Base-by-base conservation (phyloP, 2,113 vertebrate species). In the Prochilodus magdalenae region DNA sequence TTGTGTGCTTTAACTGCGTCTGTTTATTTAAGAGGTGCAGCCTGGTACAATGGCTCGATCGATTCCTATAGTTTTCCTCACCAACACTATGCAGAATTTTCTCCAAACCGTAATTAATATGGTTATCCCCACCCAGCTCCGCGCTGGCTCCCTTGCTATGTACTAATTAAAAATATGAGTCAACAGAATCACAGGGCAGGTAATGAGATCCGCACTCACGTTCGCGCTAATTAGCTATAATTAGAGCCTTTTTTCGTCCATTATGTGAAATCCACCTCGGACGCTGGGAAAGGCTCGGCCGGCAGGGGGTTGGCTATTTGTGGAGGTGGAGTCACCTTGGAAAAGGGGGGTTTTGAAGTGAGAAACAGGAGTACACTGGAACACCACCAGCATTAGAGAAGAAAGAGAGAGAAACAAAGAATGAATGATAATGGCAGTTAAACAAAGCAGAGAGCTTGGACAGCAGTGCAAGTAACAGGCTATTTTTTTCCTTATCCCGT, bases 301-400 rank as follows among this genome's bases (percentile, higher is more conserved):
- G 66, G 78, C 55, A 73, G 73, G 78, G 59, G 79, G 77, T 69
- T 49, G 49, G 79, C 71, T 84, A 60, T 78, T 80, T 85, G 55
- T 82, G 83, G 83, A 82, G 79, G 65, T 85, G 85, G 70, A 86
- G 79, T 86, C 85, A 88, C 86, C 83, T 88, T 87, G 88, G 57
- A 81, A 74, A 33, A 84, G 27, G 53, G 69, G 44, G 63, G 27
- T 63, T 86, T 82, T 69, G 76, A 84, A 85, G 83, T 72, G 49
- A 67, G 62, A 20, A 47, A 40, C 30, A 20, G 15, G 30, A 67
- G 20, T 36, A 13, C 65, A 33, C 65, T 67, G 57, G 24, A 60
- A 60, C 57, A 60, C 57, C 57, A 60, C 57, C n/a, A 26, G 12
- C 57, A 26, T 60, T 26, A 55, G 53, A 55, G n/a, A n/a, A n/a